Conservation (phyloP, 1,140 invertebrate species). For the Trigoniulus corallinus region DNA sequence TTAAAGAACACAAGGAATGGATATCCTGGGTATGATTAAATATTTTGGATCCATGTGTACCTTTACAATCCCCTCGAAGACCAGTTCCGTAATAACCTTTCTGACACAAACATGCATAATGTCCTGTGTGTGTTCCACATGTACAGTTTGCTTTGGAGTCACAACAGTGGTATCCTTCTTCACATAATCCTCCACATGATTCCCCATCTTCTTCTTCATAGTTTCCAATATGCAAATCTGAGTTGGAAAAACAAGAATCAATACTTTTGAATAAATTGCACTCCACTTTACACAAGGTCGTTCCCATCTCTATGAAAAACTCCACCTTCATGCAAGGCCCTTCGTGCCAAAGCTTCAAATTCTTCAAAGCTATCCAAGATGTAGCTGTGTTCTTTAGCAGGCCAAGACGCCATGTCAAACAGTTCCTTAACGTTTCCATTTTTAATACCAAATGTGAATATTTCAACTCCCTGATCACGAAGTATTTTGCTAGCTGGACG, state of each 20-base stretch:
- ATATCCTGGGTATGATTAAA: no score
- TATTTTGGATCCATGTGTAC: no score
- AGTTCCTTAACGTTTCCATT: constrained; percentile 48
- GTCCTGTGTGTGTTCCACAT: constrained; percentile 47
- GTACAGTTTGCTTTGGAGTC: constrained; percentile 40
- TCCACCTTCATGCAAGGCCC: constrained; percentile 47
- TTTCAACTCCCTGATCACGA: constrained; percentile 32
- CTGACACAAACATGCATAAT: constrained; percentile 46
- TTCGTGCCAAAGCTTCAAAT: constrained; percentile 47
- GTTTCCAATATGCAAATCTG: constrained; percentile 42
- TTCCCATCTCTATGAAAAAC: no score
- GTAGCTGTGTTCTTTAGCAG: constrained; percentile 44
- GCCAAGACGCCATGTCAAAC: constrained; percentile 43
- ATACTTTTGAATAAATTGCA: constrained; percentile 8
- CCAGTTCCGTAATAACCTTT: constrained; percentile 48
- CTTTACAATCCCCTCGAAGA: constrained; percentile 36
- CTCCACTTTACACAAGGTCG: not conserved
- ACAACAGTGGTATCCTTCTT: constrained; percentile 32
- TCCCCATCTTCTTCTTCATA: constrained; percentile 32
- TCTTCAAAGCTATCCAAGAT: constrained; percentile 51
- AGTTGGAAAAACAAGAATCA: constrained; percentile 15
- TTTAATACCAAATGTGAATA: constrained; percentile 51
- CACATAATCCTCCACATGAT: constrained; percentile 39
- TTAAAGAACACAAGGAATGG: no score
- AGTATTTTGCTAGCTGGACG: constrained; percentile 35